These are phyloP conservation scores for Glyptemys insculpta DNA, from an alignment of 2,797 vertebrate species.

Conservation along the genomic window DNA sequence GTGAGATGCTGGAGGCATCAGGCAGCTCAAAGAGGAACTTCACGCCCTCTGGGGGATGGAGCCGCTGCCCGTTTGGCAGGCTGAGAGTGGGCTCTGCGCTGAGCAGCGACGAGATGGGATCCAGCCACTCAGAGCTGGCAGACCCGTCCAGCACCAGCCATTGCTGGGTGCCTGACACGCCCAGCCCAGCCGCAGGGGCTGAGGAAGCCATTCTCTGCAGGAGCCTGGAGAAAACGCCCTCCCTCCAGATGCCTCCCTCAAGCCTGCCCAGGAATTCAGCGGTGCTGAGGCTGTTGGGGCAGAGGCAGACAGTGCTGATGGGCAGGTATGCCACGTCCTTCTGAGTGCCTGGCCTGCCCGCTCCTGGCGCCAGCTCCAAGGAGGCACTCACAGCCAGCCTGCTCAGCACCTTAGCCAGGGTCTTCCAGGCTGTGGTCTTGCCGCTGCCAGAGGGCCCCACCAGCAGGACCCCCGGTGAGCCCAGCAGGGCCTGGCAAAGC, in stretches of 20 bases:
- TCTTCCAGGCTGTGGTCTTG: constrained; percentile 86
- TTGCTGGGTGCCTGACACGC: constrained; percentile 52
- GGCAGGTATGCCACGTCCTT: background rate
- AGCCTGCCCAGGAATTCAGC: constrained; percentile 85
- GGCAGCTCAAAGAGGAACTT: constrained; percentile 86
- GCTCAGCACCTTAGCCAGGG: constrained; percentile 83
- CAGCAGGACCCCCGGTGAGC: constrained; percentile 81
- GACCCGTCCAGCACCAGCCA: constrained; percentile 90
- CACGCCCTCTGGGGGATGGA: constrained; percentile 68
- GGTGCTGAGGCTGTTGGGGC: constrained; percentile 85
- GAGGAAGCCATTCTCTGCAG: background rate
- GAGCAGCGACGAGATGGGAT: constrained; percentile 82
- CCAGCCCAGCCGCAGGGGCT: background rate
- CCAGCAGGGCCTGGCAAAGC: constrained; percentile 83
- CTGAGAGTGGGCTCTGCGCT: constrained; percentile 73
- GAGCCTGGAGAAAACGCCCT: constrained; percentile 81
- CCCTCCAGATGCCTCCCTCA: constrained; percentile 78
- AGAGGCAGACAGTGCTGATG: constrained; percentile 83
- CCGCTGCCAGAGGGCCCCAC: constrained; percentile 89
- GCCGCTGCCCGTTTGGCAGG: constrained; percentile 83
- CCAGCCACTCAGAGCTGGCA: constrained; percentile 83
- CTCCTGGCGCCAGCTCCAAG: background rate
- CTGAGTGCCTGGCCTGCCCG: accelerated
- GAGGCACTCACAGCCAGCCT: constrained; percentile 68
- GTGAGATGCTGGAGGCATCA: constrained; percentile 81